These are phyloP conservation scores for Ophioninae sp. DNA, from an alignment of 2,888 invertebrate genomes.

Conservation along the genomic window DNA sequence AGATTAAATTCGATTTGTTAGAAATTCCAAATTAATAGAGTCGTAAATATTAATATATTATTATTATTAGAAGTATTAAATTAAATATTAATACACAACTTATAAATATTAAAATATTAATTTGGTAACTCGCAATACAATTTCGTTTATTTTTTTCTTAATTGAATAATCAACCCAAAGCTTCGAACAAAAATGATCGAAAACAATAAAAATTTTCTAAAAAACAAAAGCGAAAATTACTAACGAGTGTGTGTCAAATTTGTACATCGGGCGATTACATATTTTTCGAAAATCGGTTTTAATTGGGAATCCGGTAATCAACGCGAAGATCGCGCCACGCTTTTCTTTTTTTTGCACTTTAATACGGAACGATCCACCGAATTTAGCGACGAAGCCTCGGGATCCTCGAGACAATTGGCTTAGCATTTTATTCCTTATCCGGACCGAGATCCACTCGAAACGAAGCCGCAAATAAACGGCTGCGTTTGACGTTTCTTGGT, in stretches of 20 bases:
- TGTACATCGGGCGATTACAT: neutral
- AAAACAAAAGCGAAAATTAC: neutral
- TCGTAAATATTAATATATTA: too few relatives aligned
- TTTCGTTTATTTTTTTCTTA: too few relatives aligned
- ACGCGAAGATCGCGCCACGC: neutral
- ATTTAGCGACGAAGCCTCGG: neutral
- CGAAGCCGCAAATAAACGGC: conserved; percentile 44
- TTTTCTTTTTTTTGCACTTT: neutral
- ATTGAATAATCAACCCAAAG: too few relatives aligned
- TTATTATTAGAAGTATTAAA: too few relatives aligned
- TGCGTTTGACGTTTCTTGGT: conserved; percentile 11
- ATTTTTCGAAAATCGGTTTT: neutral
- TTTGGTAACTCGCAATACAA: too few relatives aligned
- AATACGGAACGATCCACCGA: neutral
- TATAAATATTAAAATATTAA: too few relatives aligned
- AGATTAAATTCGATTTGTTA: too few relatives aligned
- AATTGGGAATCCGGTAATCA: neutral
- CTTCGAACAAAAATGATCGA: neutral
- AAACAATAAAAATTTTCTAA: neutral
- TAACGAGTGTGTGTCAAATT: neutral
- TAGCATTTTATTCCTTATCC: conserved; percentile 53
- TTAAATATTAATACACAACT: too few relatives aligned
- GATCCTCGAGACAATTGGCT: conserved; percentile 29
- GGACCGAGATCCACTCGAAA: conserved; percentile 17
- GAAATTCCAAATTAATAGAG: too few relatives aligned